These are phyloP conservation scores for Hemicentrotus pulcherrimus DNA, from an alignment of 35 echinoderm and acorn worm genomes.

Conservation along the genomic window DNA sequence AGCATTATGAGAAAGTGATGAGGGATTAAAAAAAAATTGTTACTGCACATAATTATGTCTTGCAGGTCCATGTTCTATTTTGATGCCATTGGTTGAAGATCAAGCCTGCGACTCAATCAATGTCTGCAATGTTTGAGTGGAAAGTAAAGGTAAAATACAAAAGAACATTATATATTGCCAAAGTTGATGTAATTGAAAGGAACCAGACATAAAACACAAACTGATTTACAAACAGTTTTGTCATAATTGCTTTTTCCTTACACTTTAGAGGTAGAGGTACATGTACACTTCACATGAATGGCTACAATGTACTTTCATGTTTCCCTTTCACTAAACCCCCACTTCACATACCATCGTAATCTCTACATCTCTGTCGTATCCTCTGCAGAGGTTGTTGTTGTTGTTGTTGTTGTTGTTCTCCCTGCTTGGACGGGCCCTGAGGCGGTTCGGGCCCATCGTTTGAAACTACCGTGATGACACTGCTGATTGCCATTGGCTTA, in stretches of 20 bases:
- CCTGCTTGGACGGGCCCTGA: neutral
- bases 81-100: neutral
- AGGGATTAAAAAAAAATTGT: neutral
- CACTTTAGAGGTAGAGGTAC: no score
- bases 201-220: neutral
- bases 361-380: conserved; percentile 61
- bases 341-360: conserved; percentile 72
- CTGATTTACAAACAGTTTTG: no score
- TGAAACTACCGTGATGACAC: conserved; percentile 64
- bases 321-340: neutral
- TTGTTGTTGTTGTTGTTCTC: neutral
- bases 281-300: neutral
- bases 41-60: neutral
- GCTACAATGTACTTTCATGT: neutral
- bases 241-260: no score
- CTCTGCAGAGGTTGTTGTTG: neutral
- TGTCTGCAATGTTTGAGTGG: neutral
- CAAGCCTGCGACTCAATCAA: neutral
- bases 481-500: conserved; percentile 4
- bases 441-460: neutral
- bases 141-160: neutral
- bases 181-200: neutral
- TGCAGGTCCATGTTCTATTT: no score
- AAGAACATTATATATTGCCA: no score
- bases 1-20: neutral